Base-by-base conservation (phyloP, 1,140 invertebrate species). In the Caenorhabditis brenneri region DNA sequence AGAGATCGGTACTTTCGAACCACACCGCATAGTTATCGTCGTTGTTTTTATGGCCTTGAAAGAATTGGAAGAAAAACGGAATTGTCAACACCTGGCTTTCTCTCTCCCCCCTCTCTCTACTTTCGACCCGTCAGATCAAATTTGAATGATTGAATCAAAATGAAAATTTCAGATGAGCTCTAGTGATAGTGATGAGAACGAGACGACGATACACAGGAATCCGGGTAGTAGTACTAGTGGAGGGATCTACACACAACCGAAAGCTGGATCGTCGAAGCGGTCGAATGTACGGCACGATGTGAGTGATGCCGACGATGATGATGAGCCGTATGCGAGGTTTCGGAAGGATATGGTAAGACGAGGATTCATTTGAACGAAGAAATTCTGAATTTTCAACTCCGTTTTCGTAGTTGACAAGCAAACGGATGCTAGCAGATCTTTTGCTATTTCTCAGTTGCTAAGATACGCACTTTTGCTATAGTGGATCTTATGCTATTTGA, bases 101-200 rank as follows among this genome's bases (percentile, higher is more conserved):
- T 65, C 31, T 19, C 31, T 22, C 22, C n/a, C 15, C 48, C 15
- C 19, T 51, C 5, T 51, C 48, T 15, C 42, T 46, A 16, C 16
- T 16, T 9, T 46, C 16, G 42, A 46, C n/a, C n/a, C n/a, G n/a
- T n/a, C n/a, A 46, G 16, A 46, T 1, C 0, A 16, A 46, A 46
- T n/a, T n/a, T n/a, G n/a, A 16, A 46, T 0, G 42, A 46, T 12
- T 12, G 42, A 46, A 46, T 16, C 9, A 46, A 12, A 16, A 46
- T 16, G 9, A 0, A 16, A 46, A 15, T 46, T 74, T 24, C 65
- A 74, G 65, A 74, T 74, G 65, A 74, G 65, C 65, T 74, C 65
- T 74, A 74, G 65, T 46, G 46, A 36, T 74, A 74, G 65, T 74
- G 65, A 74, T 42, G 65, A 74, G 60, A 58, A 1, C 22, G 65